Evolutionary conservation across 2,797 vertebrate genomes (phyloP).

Genomic region (Passerculus sandwichensis): DNA sequence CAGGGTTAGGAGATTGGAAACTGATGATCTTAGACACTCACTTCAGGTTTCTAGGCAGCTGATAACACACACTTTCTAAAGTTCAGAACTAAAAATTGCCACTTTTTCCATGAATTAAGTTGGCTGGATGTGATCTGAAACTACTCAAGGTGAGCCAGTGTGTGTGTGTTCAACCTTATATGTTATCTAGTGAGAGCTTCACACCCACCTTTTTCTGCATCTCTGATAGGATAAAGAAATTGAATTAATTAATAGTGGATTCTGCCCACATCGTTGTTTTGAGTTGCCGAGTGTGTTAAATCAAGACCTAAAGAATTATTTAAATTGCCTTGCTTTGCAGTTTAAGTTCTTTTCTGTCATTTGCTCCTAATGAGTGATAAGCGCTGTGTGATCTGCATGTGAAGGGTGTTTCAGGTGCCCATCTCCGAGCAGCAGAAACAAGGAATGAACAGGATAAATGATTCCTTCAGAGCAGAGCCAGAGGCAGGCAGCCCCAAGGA

Average conservation of each 20-base stretch:
- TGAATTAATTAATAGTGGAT: background rate
- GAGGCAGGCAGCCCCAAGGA: background rate
- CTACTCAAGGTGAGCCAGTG: background rate
- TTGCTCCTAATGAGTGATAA: background rate
- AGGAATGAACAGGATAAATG: background rate
- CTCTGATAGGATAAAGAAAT: background rate
- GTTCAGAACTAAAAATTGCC: background rate
- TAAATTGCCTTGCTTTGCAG: background rate
- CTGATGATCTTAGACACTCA: background rate
- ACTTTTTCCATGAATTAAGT: background rate
- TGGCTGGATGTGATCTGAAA: background rate
- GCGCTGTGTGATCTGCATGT: background rate
- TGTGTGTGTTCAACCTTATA: background rate
- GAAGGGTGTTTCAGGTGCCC: background rate
- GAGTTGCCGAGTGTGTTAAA: background rate
- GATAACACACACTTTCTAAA: background rate
- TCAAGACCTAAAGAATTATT: background rate
- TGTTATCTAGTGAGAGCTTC: background rate
- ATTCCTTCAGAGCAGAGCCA: background rate
- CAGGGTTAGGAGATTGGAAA: background rate
- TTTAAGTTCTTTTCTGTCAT: background rate
- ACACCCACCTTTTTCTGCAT: background rate
- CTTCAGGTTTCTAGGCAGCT: background rate
- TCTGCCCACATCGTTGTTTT: background rate
- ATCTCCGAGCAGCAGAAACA: background rate